phyloP scores from a whole-genome alignment of 2,113 vertebrate genomes.

The Macroglossus sobrinus region DNA sequence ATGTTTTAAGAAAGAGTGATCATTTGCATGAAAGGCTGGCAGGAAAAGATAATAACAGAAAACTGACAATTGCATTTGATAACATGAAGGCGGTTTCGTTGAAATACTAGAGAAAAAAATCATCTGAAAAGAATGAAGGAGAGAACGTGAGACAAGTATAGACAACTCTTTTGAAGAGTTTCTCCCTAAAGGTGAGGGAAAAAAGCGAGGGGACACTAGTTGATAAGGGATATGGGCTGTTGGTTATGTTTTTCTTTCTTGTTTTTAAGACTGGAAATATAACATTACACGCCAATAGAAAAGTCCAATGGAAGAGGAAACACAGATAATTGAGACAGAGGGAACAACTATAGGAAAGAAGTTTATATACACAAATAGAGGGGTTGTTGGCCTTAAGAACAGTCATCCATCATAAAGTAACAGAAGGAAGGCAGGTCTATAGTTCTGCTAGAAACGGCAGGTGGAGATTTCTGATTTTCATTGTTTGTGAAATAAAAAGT shows the following conservation, averaged over 20 bases:
- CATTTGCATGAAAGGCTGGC: not conserved
- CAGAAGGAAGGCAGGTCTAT: not conserved
- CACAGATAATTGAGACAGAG: not conserved
- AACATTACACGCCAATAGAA: not conserved
- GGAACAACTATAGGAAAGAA: not conserved
- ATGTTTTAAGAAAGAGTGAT: not conserved
- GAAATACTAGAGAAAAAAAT: not conserved
- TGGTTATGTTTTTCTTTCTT: not conserved
- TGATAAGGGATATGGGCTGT: not conserved
- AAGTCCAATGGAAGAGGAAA: not conserved
- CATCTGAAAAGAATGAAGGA: not conserved
- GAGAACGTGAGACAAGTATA: not conserved
- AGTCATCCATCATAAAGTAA: not conserved
- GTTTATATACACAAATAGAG: not conserved
- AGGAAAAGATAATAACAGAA: not conserved
- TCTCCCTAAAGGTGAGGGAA: not conserved
- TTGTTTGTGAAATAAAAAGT: not conserved
- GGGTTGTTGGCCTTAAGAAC: too few species aligned
- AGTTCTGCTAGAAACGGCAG: not conserved
- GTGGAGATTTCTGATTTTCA: not conserved
- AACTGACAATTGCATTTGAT: not conserved
- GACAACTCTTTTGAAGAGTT: not conserved
- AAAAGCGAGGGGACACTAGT: not conserved
- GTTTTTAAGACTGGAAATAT: not conserved
- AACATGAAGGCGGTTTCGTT: not conserved